Evolutionary conservation across 2,113 vertebrate species (phyloP).

Genomic region (Rafetus swinhoei): DNA sequence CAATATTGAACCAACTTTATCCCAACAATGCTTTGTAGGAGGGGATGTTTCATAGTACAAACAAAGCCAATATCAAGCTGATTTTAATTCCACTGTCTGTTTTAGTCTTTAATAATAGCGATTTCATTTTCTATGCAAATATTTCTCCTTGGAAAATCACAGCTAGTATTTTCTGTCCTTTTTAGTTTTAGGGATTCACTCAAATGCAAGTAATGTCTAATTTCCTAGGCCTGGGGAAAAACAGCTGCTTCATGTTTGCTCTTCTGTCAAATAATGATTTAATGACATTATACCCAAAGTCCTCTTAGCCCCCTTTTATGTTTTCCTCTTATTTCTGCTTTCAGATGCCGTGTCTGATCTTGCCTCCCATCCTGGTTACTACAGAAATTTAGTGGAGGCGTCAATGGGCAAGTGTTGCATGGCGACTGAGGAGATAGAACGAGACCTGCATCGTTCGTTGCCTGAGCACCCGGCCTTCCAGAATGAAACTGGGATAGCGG

Average conservation of each 20-base stretch:
- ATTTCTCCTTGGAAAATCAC: background rate
- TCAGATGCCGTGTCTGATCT: slow-evolving; percentile 89
- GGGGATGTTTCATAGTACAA: background rate
- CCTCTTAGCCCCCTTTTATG: accelerated
- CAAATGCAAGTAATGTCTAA: background rate
- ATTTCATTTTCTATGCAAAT: background rate
- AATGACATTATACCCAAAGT: background rate
- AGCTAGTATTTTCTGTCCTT: background rate
- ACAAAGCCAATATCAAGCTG: background rate
- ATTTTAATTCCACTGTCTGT: background rate
- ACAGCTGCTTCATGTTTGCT: background rate
- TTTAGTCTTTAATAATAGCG: background rate
- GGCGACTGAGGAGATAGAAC: slow-evolving; percentile 94
- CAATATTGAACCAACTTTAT: background rate
- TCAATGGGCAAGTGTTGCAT: slow-evolving; percentile 89
- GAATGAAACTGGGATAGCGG: slow-evolving; percentile 90
- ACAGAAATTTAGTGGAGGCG: slow-evolving; percentile 84
- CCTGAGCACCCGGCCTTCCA: slow-evolving; percentile 97
- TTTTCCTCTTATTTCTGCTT: background rate
- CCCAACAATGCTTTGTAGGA: background rate
- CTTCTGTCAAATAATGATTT: background rate
- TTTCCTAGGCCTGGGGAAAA: background rate
- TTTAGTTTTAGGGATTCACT: background rate
- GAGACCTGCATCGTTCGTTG: slow-evolving; percentile 94
- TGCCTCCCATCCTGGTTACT: slow-evolving; percentile 85